Conservation (phyloP, 2,797 vertebrate genomes). For the Hipposideros larvatus region DNA sequence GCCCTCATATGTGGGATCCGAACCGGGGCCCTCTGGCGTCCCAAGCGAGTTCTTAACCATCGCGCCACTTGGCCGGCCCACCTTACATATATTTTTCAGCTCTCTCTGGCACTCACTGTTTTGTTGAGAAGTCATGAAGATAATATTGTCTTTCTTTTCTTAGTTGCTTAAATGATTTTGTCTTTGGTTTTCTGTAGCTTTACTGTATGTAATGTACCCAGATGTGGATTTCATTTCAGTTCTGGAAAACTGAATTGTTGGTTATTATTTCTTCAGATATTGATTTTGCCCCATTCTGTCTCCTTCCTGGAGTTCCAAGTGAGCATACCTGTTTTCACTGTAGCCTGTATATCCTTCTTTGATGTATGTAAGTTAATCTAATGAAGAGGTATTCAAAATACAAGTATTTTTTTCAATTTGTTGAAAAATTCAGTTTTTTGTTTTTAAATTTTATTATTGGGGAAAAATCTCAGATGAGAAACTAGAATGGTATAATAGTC, state of each 20-base stretch:
- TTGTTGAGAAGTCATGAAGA: neutral
- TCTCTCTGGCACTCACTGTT: neutral
- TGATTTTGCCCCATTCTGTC: constrained; percentile 32
- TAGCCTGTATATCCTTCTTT: constrained; percentile 3
- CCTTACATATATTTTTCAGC: neutral
- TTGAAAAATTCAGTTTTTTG: neutral
- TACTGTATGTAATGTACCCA: neutral
- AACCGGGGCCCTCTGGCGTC: no score
- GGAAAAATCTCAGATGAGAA: constrained; percentile 1
- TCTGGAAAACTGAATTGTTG: constrained; percentile 45
- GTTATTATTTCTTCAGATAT: constrained; percentile 10
- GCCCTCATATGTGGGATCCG: no score
- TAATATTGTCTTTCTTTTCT: neutral
- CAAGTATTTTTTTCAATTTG: neutral
- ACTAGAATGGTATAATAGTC: neutral
- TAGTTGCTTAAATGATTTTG: constrained; percentile 12
- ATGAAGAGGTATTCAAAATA: neutral
- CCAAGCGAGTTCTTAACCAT: no score
- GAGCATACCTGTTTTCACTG: neutral
- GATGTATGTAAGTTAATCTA: constrained; percentile 29
- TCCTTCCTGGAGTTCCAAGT: constrained; percentile 7
- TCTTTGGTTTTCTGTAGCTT: constrained; percentile 55
- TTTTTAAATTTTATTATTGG: constrained; percentile 19
- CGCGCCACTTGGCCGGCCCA: no score
- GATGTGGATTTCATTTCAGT: constrained; percentile 23